Base-by-base conservation (phyloP, 1,140 invertebrate species). In the Meloidogyne hapla region DNA sequence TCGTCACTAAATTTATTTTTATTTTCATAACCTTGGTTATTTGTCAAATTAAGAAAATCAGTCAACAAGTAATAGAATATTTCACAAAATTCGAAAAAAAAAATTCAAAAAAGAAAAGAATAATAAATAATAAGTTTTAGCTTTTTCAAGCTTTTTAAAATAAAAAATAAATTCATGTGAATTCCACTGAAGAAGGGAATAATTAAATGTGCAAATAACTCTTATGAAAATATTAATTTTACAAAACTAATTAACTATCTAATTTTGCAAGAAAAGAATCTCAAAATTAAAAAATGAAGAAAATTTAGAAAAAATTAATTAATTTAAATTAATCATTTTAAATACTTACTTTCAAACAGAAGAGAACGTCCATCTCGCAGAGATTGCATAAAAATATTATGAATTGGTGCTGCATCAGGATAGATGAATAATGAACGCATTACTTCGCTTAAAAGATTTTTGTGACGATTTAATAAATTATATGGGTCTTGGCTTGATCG, bases 401-500 rank as follows among this genome's bases (percentile, higher is more conserved):
- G 6, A 56, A 56, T 56, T n/a, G 18, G 8, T n/a, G 48, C 48
- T 6, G 48, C 48, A 21, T 56, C 48, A 56, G n/a, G n/a, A 56
- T 56, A 56, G n/a, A 56, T 56, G 12, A 56, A 56, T n/a, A 56
- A n/a, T 56, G 48, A n/a, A 15, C 23, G 56, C 56, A 65, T 25
- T 12, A 63, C 23, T 12, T 28, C 56, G 21, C 6, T 65, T 64
- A 73, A 38, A 33, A 73, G 38, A 42, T 38, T 23, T 61, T n/a
- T 26, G 33, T 56, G 71, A 21, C 56, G 21, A 23, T 42, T 23
- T 23, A 73, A 38, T 28, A 73, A 40, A 33, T 13, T n/a, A 40
- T 73, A 64, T 23, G 71, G 71, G 25, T 73, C 56, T 33, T 18
- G 61, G 23, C n/a, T 33, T 21, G 21, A 9, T n/a, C 28, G 45